Evolutionary conservation across 2,113 vertebrate species (phyloP), one percentile per base, ranked within the genome.

Genomic region (Hypocryptadius cinnamomeus): DNA sequence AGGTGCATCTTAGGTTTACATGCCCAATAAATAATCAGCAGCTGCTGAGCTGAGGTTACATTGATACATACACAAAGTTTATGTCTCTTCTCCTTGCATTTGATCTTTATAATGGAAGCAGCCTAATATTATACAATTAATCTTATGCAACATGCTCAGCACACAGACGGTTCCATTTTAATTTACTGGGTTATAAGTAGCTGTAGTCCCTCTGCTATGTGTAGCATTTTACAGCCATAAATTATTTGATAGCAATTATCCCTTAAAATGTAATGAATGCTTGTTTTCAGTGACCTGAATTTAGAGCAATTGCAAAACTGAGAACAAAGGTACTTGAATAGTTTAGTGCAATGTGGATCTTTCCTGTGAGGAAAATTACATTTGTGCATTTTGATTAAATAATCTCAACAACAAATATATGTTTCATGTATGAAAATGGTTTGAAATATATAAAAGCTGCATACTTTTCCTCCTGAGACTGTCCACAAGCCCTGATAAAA

Each of bases 241-340:
- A 97, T 97, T 98, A 97, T 96, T 97, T 87, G 93, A 72, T 92
- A 97, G 94, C 90, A 97, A 95, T 98, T 97, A 97, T 96, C 83
- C 80, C 71, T 93, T 94, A 97, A 97, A 97, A 96, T 86, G 79
- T 84, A 95, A 96, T 7, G 8, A 96, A 97, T 92, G 79, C 35
- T 82, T 95, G 85, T 90, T 81, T 89, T 91, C 94, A 95, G 76
- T 92, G 77, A 87, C 85, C 84, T 96, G 94, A 96, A 97, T 97
- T 97, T 54, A 85, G 93, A 96, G 74, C 48, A 93, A n/a, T 15
- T 69, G 42, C 69, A 50, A 60, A 88, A 68, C 30, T 73, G n/a
- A 88, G 70, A 88, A 83, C 37, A 85, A 89, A 87, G 25, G 35
- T 65, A 25, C 13, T 68, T 35, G 24, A 86, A 57, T 4, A 73